Base-by-base conservation (phyloP, 2,888 invertebrate genomes). In the Listrodromus nycthemerus region DNA sequence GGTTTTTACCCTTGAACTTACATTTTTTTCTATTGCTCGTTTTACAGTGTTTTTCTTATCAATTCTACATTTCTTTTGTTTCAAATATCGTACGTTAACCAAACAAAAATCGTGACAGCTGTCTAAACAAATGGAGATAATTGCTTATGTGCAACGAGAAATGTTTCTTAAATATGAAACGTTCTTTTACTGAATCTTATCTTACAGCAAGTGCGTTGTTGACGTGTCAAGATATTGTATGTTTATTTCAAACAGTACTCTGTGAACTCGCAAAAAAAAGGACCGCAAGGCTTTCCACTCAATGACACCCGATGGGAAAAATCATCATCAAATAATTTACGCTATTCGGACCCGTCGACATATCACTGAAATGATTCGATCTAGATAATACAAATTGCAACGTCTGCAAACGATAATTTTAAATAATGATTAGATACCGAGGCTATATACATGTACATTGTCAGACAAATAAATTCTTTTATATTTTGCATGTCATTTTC, bases 401-500 rank as follows among this genome's bases (percentile, higher is more conserved):
- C 16, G 6, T 27, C 27, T 27, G 58, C 19, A 16, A 58, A 58
- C 27, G 50, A 69, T 2, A 30, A 30, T 50, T 27, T 4, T 69
- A 10, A 8, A 24, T 19, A 30, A 52, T 30, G 30, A 70, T 37
- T 10, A 41, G 24, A 24, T 48, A 48, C 8, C 37, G 13, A 27
- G 27, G 27, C 48, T 24, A 48, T 48, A 8, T 45, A 67, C 19
- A 19, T 21, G 41, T 5, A 27, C 30, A 19, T 48, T 67, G 48
- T 41, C 67, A 41, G 10, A n/a, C 45, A 48, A 67, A n/a, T 67
- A 48, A 67, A 27, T 41, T 24, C 27, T 67, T 48, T 48, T 67
- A 27, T 67, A 45, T 67, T 67, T 67, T 27, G 48, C 67, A 67
- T 67, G 48, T 67, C 67, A 24, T 48, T 45, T 48, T 48, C 48